Base-by-base conservation (phyloP, 2,113 vertebrate species). In the Dipodomys merriami region DNA sequence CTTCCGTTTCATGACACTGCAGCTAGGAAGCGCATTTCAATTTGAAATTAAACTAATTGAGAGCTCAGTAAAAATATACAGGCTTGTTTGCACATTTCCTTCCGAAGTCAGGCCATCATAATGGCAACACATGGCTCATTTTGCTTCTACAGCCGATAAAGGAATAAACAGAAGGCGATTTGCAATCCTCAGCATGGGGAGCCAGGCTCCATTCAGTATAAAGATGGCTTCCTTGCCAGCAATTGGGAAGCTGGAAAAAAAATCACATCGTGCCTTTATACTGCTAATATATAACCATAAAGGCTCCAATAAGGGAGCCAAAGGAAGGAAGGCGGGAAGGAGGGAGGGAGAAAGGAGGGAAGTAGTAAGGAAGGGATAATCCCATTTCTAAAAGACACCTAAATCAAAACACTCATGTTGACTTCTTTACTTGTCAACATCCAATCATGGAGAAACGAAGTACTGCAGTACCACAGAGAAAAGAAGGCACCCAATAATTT, bases 1-100 rank as follows among this genome's bases (percentile, higher is more conserved):
- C 49, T 83, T 81, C 30, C 53, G 85, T 64, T 96, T 96, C 78
- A 80, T 90, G 57, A 74, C 35, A 86, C 83, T 91, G 96, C 88
- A 92, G 83, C 67, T 62, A 30, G 80, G 92, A 90, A 94, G 82
- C 93, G 93, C 72, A 94, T 91, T 95, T 90, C 64, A 65, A 73
- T 93, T 79, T 79, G 92, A 95, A 96, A 88, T 96, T 96, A 90
- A 93, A 92, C 93, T 96, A 94, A 96, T 88, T 81, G 93, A 96
- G 88, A 95, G 67, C 90, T 95, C 91, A 88, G 91, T 84, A 95
- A 97, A 97, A 97, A 95, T 93, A 95, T 73, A 49, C 90, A 94
- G 64, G 49, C 90, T 96, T 95, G 74, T 93, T 95, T 96, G 88
- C 85, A 90, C 76, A 92, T 94, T 95, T 94, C 88, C 91, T 95